A percentile compares a stretch with the other conserved stretches of the same genome.
phyloP scores from a whole-genome alignment of 2,113 vertebrate species.

The Colinus virginianus region DNA sequence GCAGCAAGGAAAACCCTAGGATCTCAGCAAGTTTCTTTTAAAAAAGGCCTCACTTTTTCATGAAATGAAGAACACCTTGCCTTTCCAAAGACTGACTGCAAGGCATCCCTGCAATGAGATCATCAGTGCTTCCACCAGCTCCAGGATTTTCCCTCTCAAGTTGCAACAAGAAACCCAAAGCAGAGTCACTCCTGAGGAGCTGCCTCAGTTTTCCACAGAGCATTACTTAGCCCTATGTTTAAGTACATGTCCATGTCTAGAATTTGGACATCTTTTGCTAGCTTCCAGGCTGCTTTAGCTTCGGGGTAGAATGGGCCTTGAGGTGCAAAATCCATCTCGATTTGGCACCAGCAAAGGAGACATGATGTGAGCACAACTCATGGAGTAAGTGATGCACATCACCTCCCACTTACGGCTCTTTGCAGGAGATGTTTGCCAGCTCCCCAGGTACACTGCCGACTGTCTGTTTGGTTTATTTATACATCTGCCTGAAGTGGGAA shows the following conservation, averaged over 20 bases:
- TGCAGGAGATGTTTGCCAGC: rapidly evolving
- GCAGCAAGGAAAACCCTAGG: background rate
- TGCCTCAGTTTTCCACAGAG: background rate
- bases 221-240: background rate
- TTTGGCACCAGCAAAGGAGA: background rate
- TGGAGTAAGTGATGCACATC: rapidly evolving
- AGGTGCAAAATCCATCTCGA: background rate
- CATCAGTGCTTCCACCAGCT: background rate
- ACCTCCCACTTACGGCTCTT: background rate
- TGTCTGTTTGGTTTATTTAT: background rate
- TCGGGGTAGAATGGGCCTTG: background rate
- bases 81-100: rapidly evolving
- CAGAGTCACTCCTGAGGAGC: background rate
- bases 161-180: background rate
- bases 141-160: background rate
- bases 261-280: background rate
- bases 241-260: rapidly evolving
- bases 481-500: background rate
- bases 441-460: background rate
- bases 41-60: background rate
- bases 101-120: background rate
- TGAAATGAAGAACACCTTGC: background rate
- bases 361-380: background rate
- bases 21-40: background rate
- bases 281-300: background rate